Evolutionary conservation across 1,140 invertebrate genomes (phyloP), one percentile per base, ranked within the genome.

Genomic region (Matsumurasca onukii): DNA sequence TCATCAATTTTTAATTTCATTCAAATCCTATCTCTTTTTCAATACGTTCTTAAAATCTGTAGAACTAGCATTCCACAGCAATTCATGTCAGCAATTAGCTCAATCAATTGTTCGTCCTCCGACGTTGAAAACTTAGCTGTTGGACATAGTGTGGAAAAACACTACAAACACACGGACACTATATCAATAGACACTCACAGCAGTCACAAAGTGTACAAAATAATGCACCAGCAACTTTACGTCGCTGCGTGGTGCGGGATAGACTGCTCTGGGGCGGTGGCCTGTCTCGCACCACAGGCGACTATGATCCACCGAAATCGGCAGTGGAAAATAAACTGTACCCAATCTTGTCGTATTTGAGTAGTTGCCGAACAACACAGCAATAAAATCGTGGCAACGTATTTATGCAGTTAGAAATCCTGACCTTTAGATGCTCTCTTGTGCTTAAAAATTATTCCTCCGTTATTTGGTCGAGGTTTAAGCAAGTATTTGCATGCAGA

Each of bases 401-500:
- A n/a, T n/a, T n/a, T n/a, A n/a, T n/a, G n/a, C n/a, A n/a, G n/a
- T n/a, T n/a, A n/a, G n/a, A n/a, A n/a, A n/a, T n/a, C n/a, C n/a
- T n/a, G n/a, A n/a, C n/a, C n/a, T n/a, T n/a, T n/a, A n/a, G n/a
- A n/a, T n/a, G n/a, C 25, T 20, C 55, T 27, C 55, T 27, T 25
- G 9, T 29, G n/a, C 25, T 59, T 59, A 22, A 3, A 29, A 59
- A 59, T 52, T 52, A 52, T 59, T 59, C 55, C 25, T 27, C 24
- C 13, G 12, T 29, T 59, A 59, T 59, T 59, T 59, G 55, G 15
- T 27, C 22, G n/a, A 59, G 55, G 55, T 59, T 59, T 59, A 59
- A 25, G 24, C 24, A 59, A 59, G 55, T 59, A 59, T 59, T 59
- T 27, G 55, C 30, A 59, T 59, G 15, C 55, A 22, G 55, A 31